These are phyloP conservation scores for Macrotis lagotis DNA, from an alignment of 2,113 vertebrate genomes.

Conservation along the genomic window DNA sequence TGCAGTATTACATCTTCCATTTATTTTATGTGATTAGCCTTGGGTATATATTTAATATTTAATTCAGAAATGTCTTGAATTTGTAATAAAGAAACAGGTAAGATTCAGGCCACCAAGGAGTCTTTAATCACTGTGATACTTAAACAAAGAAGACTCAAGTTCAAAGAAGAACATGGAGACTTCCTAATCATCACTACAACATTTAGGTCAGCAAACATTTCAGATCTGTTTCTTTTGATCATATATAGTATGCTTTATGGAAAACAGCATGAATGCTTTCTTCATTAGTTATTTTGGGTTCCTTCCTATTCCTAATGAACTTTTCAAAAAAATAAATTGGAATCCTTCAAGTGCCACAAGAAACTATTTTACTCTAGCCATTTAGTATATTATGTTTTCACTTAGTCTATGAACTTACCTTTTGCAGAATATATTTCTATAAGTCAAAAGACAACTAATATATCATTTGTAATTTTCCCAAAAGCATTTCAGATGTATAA, in stretches of 20 bases:
- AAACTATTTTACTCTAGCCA: not conserved
- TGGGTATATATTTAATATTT: not conserved
- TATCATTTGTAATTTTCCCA: conserved; percentile 24
- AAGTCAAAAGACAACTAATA: conserved; percentile 16
- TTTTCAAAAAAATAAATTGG: conserved; percentile 39
- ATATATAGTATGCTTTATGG: not conserved
- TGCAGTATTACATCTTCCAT: conserved; percentile 1
- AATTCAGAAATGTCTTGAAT: conserved; percentile 16
- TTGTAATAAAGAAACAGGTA: conserved; percentile 6
- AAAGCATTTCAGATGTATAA: conserved; percentile 10
- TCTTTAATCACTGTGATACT: conserved; percentile 4
- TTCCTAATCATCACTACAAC: conserved; percentile 41
- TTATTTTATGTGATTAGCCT: conserved; percentile 36
- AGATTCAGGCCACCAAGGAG: not conserved
- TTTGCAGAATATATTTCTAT: conserved; percentile 43
- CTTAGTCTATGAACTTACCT: conserved; percentile 3
- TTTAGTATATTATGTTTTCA: conserved; percentile 13
- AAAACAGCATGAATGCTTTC: conserved; percentile 52
- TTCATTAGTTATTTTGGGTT: conserved; percentile 38
- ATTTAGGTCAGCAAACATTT: conserved; percentile 35
- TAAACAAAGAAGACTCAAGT: conserved; percentile 34
- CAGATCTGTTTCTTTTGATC: conserved; percentile 46
- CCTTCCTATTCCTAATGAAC: conserved; percentile 20
- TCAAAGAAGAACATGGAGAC: conserved; percentile 37
- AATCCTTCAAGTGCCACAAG: conserved; percentile 28